These are phyloP conservation scores for Malacoctenus gilli DNA, from an alignment of 2,797 vertebrate species.

Conservation along the genomic window DNA sequence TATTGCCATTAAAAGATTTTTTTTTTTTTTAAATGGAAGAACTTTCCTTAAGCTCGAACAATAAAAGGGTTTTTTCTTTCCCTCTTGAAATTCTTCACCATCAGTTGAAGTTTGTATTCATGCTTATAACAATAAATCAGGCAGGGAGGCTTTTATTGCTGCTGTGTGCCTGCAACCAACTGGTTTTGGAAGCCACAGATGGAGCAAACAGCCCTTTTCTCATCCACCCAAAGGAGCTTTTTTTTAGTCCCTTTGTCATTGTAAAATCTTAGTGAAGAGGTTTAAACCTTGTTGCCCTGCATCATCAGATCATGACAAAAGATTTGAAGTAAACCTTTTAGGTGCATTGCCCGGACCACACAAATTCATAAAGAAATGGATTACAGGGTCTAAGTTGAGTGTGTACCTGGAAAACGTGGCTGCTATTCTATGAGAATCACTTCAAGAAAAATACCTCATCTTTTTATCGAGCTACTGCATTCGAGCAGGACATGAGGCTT, in stretches of 20 bases:
- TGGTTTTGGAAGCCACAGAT: background rate
- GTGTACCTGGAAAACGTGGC: constrained; percentile 33
- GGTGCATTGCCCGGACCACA: constrained; percentile 15
- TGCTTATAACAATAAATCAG: constrained; percentile 1
- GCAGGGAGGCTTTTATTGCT: constrained; percentile 12
- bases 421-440: constrained; percentile 20
- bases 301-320: constrained; percentile 42
- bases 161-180: constrained; percentile 2
- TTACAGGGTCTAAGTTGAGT: constrained; percentile 15
- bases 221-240: constrained; percentile 25
- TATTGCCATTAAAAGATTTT: too few relatives aligned
- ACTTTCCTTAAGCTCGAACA: background rate
- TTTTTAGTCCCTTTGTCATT: constrained; percentile 22
- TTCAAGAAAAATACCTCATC: constrained; percentile 22
- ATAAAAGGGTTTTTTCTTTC: constrained; percentile 1
- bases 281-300: constrained; percentile 17
- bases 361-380: constrained; percentile 32
- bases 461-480: constrained; percentile 25
- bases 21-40: too few relatives aligned
- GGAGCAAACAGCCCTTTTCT: constrained; percentile 2
- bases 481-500: constrained; percentile 2
- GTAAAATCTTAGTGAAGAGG: constrained; percentile 26
- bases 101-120: constrained; percentile 5
- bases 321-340: constrained; percentile 13
- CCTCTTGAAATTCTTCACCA: background rate